Evolutionary conservation across 2,888 invertebrate genomes (phyloP).

Genomic region (Dasypolia templi): DNA sequence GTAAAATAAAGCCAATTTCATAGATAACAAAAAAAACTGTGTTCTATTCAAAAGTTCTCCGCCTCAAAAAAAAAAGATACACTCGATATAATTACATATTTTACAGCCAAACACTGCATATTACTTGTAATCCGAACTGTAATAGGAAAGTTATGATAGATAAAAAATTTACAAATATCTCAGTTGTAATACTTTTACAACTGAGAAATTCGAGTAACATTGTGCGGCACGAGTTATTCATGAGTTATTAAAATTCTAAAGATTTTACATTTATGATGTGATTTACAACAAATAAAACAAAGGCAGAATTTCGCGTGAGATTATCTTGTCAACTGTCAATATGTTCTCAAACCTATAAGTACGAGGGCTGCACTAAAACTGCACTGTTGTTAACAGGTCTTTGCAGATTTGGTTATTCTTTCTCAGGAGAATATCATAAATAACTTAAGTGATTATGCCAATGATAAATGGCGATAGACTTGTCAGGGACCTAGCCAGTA

Average conservation of each 20-base stretch:
- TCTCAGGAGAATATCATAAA: not conserved
- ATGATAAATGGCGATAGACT: not conserved
- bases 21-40: no score
- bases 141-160: not conserved
- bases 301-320: not conserved
- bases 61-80: no score
- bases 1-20: no score
- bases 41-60: no score
- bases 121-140: not conserved
- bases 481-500: no score
- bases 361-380: no score
- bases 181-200: not conserved
- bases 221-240: not conserved
- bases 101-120: not conserved
- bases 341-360: not conserved
- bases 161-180: not conserved
- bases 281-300: slow-evolving; percentile 16
- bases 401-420: slow-evolving; percentile 1
- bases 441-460: slow-evolving; percentile 9
- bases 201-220: slow-evolving; percentile 11
- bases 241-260: slow-evolving; percentile 19
- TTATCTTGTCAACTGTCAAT: slow-evolving; percentile 24
- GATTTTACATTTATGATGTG: not conserved
- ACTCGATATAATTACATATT: not conserved
- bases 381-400: no score